A percentile compares a stretch with the other conserved stretches of the same genome.
Conservation (phyloP, 2,888 invertebrate species). For the Hesperia comma region DNA sequence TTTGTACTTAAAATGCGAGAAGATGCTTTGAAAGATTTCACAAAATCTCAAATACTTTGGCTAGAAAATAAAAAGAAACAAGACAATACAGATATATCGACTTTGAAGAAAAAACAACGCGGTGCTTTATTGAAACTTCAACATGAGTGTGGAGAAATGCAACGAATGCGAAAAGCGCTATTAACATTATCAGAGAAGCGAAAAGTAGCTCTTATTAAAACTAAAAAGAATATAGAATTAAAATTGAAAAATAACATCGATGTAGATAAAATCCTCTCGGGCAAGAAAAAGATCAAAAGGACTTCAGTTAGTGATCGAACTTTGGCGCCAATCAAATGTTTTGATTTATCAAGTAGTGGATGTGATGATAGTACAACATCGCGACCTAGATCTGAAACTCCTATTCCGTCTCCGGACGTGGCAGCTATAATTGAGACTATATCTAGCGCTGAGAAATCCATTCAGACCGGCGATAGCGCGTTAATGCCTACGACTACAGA, state of each 20-base stretch:
- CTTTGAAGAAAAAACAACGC: slow-evolving; percentile 87
- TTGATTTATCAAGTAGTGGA: slow-evolving; percentile 74
- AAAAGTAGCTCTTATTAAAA: slow-evolving; percentile 73
- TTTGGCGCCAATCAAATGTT: slow-evolving; percentile 71
- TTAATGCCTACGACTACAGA: slow-evolving; percentile 44
- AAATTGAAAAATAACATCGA: slow-evolving; percentile 67
- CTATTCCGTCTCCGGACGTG: slow-evolving; percentile 33
- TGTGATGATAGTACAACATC: slow-evolving; percentile 65
- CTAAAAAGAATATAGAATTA: slow-evolving; percentile 74
- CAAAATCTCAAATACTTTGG: slow-evolving; percentile 79
- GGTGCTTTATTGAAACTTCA: slow-evolving; percentile 86
- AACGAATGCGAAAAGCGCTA: slow-evolving; percentile 79
- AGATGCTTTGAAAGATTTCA: slow-evolving; percentile 77
- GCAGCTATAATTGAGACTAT: slow-evolving; percentile 37
- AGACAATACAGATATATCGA: slow-evolving; percentile 74
- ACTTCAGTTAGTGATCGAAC: slow-evolving; percentile 56
- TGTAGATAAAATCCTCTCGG: slow-evolving; percentile 67
- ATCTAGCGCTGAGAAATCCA: slow-evolving; percentile 65
- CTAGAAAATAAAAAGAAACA: slow-evolving; percentile 77
- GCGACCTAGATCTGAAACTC: slow-evolving; percentile 41
- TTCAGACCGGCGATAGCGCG: slow-evolving; percentile 66
- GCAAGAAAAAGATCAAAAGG: slow-evolving; percentile 71
- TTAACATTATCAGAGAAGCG: slow-evolving; percentile 73
- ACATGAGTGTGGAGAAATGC: slow-evolving; percentile 88
- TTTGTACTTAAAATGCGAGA: slow-evolving; percentile 78